Evolutionary conservation across 2,113 vertebrate species (phyloP), one percentile per base, ranked within the genome.

Genomic region (Mixornis gularis): DNA sequence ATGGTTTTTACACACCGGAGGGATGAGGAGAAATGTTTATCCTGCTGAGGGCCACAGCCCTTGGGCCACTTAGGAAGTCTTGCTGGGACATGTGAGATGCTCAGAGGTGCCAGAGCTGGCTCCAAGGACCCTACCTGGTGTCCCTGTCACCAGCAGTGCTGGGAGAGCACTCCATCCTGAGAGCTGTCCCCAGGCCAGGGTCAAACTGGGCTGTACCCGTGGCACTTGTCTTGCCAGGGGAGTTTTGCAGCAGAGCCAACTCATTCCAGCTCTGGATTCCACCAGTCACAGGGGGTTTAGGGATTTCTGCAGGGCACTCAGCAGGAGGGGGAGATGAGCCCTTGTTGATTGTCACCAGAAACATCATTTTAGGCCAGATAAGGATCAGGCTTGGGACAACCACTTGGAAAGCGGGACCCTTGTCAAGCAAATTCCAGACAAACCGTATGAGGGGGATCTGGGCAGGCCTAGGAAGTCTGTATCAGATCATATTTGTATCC

Each of bases 341-440:
- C 24, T 64, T 30, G 16, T 26, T 86, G 43, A 27, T 1, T 80
- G 78, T 63, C 87, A 81, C n/a, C 84, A 94, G 30, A 60, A 92
- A 60, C 25, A 56, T 60, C 56, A 74, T 0, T 52, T 63, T 53
- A 49, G 22, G 21, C 80, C 3, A 0, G 72, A 87, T 87, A 94
- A 91, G 73, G 60, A 60, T 74, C 53, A 52, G 44, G 9, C 11
- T 87, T 81, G 78, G 65, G 78, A 89, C 15, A 91, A n/a, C 5
- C 17, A 32, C 10, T 68, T 81, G 70, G 85, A 92, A 71, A 84
- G 9, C 21, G 81, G 49, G 56, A 71, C n/a, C 36, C 22, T 74
- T 79, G 69, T 81, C 55, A 63, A 89, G 69, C 7, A 83, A 69
- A 86, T 90, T 84, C 44, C 65, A 84, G 72, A 60, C 36, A 69